Conservation (phyloP, 2,113 vertebrate species). For the Paraplagusia blochii region DNA sequence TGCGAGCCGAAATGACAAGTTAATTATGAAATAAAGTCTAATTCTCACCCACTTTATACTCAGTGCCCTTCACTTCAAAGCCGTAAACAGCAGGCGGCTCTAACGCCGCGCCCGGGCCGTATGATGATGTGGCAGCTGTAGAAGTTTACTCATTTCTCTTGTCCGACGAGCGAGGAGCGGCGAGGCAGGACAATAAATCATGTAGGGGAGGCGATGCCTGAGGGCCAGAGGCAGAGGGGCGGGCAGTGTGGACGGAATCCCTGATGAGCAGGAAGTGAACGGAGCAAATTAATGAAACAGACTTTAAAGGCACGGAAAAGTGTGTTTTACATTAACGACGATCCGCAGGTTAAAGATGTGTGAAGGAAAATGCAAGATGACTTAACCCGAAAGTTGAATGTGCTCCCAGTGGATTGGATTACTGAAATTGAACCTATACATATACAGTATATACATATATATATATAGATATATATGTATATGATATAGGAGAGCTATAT, state of each 20-base stretch:
- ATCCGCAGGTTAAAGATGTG: no score
- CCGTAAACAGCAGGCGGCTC: slow-evolving; percentile 8
- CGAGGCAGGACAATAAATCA: slow-evolving; percentile 53
- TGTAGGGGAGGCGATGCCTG: slow-evolving; percentile 46
- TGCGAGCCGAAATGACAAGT: slow-evolving; percentile 21
- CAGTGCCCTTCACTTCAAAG: slow-evolving; percentile 5
- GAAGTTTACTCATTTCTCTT: slow-evolving; percentile 33
- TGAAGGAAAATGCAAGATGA: no score
- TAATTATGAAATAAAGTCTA: slow-evolving; percentile 31
- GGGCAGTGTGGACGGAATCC: slow-evolving; percentile 32
- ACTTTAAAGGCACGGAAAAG: slow-evolving; percentile 7
- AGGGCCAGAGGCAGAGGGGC: slow-evolving; percentile 29
- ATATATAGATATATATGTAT: no score
- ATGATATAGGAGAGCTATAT: no score
- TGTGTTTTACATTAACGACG: slow-evolving; percentile 7
- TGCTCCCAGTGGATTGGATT: no score
- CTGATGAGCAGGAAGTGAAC: slow-evolving; percentile 13
- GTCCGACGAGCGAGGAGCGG: slow-evolving; percentile 15
- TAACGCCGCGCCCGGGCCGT: slow-evolving; percentile 22
- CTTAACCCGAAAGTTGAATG: no score
- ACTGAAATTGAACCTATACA: no score
- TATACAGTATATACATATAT: no score
- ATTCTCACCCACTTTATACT: not conserved
- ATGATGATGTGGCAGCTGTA: slow-evolving; percentile 18
- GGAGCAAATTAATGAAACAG: slow-evolving; percentile 9